A percentile compares a stretch with the other conserved stretches of the same genome.
phyloP scores from a whole-genome alignment of 2,113 vertebrate genomes.

The Piprites chloris region DNA sequence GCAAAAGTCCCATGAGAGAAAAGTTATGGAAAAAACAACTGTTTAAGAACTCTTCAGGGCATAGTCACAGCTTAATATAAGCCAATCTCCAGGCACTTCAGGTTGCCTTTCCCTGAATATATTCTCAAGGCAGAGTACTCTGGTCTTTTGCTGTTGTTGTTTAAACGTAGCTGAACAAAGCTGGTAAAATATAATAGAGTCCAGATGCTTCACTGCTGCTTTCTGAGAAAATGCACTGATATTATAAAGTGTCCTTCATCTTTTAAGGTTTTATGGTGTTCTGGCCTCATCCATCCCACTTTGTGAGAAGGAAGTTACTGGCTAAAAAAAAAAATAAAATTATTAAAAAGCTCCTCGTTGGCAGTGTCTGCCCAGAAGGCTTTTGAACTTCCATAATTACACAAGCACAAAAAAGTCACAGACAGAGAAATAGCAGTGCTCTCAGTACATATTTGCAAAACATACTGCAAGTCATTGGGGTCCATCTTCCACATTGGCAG shows the following conservation, averaged over 20 bases:
- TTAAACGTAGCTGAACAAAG: background rate
- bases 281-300: background rate
- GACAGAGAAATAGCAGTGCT: fast-evolving
- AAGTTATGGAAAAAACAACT: background rate
- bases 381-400: background rate
- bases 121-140: background rate
- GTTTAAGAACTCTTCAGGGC: background rate
- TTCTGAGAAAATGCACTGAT: background rate
- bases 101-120: background rate
- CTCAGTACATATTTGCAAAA: background rate
- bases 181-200: background rate
- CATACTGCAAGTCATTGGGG: no score
- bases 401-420: background rate
- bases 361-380: background rate
- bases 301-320: background rate
- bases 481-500: background rate
- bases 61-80: background rate
- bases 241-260: background rate
- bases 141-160: background rate
- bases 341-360: background rate
- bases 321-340: no score
- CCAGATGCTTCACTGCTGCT: background rate
- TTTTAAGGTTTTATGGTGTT: background rate
- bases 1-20: background rate
- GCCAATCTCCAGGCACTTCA: background rate